Base-by-base conservation (phyloP, 2,888 invertebrate genomes). In the Pollenia griseotomentosa region DNA sequence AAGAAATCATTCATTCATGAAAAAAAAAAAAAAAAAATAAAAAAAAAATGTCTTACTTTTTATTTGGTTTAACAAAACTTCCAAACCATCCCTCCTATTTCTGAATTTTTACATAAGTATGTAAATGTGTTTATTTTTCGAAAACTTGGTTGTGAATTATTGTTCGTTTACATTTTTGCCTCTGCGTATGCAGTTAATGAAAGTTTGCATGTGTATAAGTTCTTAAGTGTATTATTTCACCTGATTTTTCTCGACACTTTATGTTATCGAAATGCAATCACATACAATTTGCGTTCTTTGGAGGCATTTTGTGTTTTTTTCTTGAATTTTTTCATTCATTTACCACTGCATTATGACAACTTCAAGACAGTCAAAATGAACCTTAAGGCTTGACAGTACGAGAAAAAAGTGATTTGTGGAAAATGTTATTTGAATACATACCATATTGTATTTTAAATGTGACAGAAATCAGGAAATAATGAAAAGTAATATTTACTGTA, bases 201-300 rank as follows among this genome's bases (percentile, higher is more conserved):
- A 74, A 59, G 16, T 57, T 12, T 78, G 12, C 63, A 16, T 66
- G 33, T 46, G 9, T 23, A 48, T 71, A 40, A 42, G 51, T 16
- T 51, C 16, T 79, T 73, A 78, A 80, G 46, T 85, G 16, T 73
- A 59, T 81, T 77, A 81, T 71, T 81, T 73, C 59, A 77, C 65
- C 78, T 77, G 83, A 87, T 77, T 83, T 73, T 83, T 44, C 66
- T 51, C 53, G 59, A 61, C 75, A 80, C 86, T 78, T 87, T 23
- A 78, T 61, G 77, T 78, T 81, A 77, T 87, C 81, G 73, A 84
- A 87, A 87, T 78, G 81, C 77, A 83, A 81, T 87, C 83, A 77
- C 81, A 81, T 77, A 73, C 65, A 83, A 86, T 83, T 65, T 86
- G 44, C 46, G 19, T 85, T 77, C 40, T 12, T 66, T 66, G 19